Evolutionary conservation across 2,888 invertebrate species (phyloP), one percentile per base, ranked within the genome.

Genomic region (Agonopterix heracliana): DNA sequence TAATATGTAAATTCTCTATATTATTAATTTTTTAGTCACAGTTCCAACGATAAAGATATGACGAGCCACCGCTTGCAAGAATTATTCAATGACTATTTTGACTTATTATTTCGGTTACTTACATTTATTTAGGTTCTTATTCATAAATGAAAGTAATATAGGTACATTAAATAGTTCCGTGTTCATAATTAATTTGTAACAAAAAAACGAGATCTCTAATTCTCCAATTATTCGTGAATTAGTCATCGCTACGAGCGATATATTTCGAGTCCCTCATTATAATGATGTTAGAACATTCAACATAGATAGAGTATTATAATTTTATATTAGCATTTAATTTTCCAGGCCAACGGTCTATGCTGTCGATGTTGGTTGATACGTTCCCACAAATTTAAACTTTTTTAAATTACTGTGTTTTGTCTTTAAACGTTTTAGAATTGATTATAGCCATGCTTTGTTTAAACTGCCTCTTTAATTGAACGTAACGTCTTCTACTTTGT

Each of bases 281-380:
- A 84, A 84, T 76, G 81, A 78, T 81, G 81, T 88, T 88, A 88
- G 66, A 70, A 74, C 72, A 73, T 73, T 78, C 72, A 65, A 75
- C 76, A 77, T 74, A 69, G 74, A 74, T 77, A 77, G 74, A 74
- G 76, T 78, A 81, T 81, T 78, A 81, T 80, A 69, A 81, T 84
- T 72, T 77, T 74, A 71, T 82, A 87, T 88, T 86, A 87, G 83
- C 87, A 88, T 88, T 86, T 88, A 84, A 86, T 87, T 86, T 86
- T 74, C 81, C 78, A 75, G 78, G 66, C 81, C 71, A 80, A 74
- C 73, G 84, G 70, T 73, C 73, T 56, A 56, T 57, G 60, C 59
- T 74, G 71, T 69, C 71, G 70, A 71, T 63, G 56, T 57, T 63
- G 74, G 56, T 57, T 63, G 74, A 70, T 64, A 63, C 63, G 79